Conservation (phyloP, 2,888 invertebrate genomes). For the Andrena chrysosceles region DNA sequence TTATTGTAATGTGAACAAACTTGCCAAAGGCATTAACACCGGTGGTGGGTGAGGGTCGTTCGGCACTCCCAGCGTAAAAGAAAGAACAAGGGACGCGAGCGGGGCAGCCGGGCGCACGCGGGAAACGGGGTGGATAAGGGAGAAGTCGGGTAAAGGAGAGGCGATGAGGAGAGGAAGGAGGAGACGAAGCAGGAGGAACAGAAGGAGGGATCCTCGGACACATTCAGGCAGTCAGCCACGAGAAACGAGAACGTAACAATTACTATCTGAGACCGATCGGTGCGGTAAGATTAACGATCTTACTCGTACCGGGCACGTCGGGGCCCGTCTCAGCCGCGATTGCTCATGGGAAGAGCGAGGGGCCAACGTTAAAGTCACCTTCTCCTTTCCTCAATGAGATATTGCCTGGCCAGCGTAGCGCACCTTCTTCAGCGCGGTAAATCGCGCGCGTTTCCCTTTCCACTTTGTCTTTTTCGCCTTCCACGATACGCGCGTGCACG, state of each 20-base stretch:
- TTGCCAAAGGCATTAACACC: constrained; percentile 78
- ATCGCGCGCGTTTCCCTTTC: constrained; percentile 54
- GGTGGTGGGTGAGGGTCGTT: constrained; percentile 71
- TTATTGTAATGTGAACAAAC: constrained; percentile 75
- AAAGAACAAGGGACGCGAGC: constrained; percentile 53
- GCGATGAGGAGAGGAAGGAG: neutral
- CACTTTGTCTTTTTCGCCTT: constrained; percentile 30
- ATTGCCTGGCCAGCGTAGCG: constrained; percentile 79
- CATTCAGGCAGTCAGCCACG: constrained; percentile 79
- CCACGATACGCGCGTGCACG: constrained; percentile 37
- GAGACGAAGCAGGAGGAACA: constrained; percentile 29
- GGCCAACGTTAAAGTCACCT: constrained; percentile 84
- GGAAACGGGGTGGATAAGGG: constrained; percentile 44
- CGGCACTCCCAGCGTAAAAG: constrained; percentile 64
- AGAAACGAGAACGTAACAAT: constrained; percentile 84
- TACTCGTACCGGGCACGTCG: constrained; percentile 82
- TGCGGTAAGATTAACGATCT: constrained; percentile 85
- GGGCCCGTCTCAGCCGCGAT: constrained; percentile 80
- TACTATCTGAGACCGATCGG: constrained; percentile 85
- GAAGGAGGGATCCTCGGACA: constrained; percentile 67
- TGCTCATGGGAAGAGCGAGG: constrained; percentile 79
- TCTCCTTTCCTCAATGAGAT: constrained; percentile 84
- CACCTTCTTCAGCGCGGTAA: constrained; percentile 71
- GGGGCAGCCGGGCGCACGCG: constrained; percentile 42
- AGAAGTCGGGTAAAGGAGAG: constrained; percentile 10